Evolutionary conservation across 2,888 invertebrate species (phyloP).

Genomic region (Tetranychus truncatus): DNA sequence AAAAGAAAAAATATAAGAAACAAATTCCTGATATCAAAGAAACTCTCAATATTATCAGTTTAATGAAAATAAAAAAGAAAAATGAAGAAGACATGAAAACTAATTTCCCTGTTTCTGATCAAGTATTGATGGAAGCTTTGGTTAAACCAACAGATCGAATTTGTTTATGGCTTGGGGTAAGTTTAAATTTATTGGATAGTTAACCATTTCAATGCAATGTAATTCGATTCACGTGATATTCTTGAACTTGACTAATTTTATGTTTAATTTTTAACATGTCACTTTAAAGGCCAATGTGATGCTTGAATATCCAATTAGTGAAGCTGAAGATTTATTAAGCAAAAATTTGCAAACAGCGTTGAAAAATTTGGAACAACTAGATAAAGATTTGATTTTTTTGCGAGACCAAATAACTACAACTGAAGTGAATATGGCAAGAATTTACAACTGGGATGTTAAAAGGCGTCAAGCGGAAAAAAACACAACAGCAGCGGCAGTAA

Average conservation of each 20-base stretch:
- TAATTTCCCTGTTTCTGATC: slow-evolving; percentile 77
- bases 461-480: slow-evolving; percentile 37
- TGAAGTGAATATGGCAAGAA: slow-evolving; percentile 93
- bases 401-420: slow-evolving; percentile 93
- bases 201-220: not conserved
- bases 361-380: slow-evolving; percentile 60
- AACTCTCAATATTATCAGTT: slow-evolving; percentile 74
- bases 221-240: not conserved
- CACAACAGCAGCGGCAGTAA: not conserved
- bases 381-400: slow-evolving; percentile 80
- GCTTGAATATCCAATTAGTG: slow-evolving; percentile 81
- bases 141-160: slow-evolving; percentile 78
- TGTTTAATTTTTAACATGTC: slow-evolving; percentile 8
- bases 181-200: slow-evolving; percentile 26
- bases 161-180: slow-evolving; percentile 45
- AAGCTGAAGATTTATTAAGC: slow-evolving; percentile 62
- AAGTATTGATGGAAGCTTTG: slow-evolving; percentile 65
- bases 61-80: slow-evolving; percentile 54
- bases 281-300: slow-evolving; percentile 60
- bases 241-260: not conserved
- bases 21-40: slow-evolving; percentile 88
- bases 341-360: slow-evolving; percentile 68
- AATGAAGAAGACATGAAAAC: slow-evolving; percentile 51
- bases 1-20: slow-evolving; percentile 58
- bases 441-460: slow-evolving; percentile 95